Percentiles rank a stretch among this genome's conserved stretches.
Evolutionary conservation across 1,140 invertebrate genomes (phyloP).

Genomic region (Diachasmimorpha longicaudata): DNA sequence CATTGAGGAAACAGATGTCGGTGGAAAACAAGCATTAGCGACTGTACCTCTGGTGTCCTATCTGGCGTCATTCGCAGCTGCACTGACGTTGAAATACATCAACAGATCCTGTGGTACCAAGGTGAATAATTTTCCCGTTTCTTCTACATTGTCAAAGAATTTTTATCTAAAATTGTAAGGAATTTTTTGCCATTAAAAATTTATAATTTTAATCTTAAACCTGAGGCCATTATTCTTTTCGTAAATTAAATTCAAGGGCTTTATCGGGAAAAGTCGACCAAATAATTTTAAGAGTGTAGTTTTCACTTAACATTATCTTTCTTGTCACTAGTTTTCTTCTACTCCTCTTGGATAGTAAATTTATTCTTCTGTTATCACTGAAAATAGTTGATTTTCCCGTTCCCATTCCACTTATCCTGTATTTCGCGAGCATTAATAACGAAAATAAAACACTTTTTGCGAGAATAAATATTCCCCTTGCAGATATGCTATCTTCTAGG

Average conservation of each 20-base stretch:
- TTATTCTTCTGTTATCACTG: no score
- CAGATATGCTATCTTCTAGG: conserved; percentile 55
- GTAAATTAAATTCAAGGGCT: no score
- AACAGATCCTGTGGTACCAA: conserved; percentile 65
- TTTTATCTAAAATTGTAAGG: no score
- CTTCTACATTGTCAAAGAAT: conserved; percentile 49
- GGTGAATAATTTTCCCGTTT: conserved; percentile 55
- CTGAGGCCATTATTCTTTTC: no score
- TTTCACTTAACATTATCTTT: conserved; percentile 63
- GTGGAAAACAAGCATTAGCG: conserved; percentile 73
- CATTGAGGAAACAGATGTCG: conserved; percentile 72
- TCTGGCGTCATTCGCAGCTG: conserved; percentile 81
- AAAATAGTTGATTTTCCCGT: no score
- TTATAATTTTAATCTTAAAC: no score
- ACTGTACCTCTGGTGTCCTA: conserved; percentile 88
- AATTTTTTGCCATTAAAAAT: no score
- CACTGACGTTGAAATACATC: conserved; percentile 77
- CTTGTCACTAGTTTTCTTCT: conserved; percentile 62
- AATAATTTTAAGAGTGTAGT: no score
- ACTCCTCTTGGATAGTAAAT: conserved; percentile 1
- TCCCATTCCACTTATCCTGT: no score
- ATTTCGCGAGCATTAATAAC: no score
- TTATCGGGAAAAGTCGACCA: no score
- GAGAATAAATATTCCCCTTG: conserved; percentile 12
- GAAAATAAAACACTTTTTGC: background rate